A percentile compares a stretch with the other conserved stretches of the same genome.
Evolutionary conservation across 2,888 invertebrate species (phyloP).

Genomic region (Caenorhabditis afra): DNA sequence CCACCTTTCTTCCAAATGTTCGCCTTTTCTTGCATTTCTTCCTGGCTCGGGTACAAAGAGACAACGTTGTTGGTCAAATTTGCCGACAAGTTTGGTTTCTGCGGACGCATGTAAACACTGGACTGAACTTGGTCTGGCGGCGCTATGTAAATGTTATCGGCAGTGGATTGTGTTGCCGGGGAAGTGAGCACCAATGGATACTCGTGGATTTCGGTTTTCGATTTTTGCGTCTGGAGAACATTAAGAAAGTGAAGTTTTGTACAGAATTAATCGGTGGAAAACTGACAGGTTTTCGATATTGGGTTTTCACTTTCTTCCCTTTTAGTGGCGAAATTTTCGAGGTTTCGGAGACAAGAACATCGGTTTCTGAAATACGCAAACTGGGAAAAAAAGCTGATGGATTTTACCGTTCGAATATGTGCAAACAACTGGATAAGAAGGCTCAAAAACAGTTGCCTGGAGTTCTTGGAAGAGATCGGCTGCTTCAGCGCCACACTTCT

Average conservation of each 20-base stretch:
- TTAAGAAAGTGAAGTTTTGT: background rate
- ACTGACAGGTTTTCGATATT: conserved; percentile 37
- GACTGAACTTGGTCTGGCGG: conserved; percentile 33
- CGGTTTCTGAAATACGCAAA: conserved; percentile 30
- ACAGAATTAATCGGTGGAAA: too few relatives aligned
- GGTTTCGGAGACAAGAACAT: background rate
- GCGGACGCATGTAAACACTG: conserved; percentile 55
- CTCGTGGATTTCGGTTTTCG: conserved; percentile 57
- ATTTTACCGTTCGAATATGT: conserved; percentile 53
- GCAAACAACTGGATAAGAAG: conserved; percentile 77
- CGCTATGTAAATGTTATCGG: conserved; percentile 59
- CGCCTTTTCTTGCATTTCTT: conserved; percentile 36
- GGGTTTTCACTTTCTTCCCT: conserved; percentile 38
- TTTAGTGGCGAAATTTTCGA: conserved; percentile 20
- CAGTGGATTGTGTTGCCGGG: conserved; percentile 41
- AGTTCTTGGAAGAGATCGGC: conserved; percentile 74
- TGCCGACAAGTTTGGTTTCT: conserved; percentile 49
- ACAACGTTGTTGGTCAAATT: conserved; percentile 36
- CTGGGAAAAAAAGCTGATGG: background rate
- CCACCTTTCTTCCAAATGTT: conserved; percentile 57
- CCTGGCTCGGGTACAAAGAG: conserved; percentile 36
- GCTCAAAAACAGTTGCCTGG: conserved; percentile 76
- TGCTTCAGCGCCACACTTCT: conserved; percentile 75
- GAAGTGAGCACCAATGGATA: conserved; percentile 50
- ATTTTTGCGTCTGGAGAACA: conserved; percentile 36